These are phyloP conservation scores for Trichosurus vulpecula DNA, from an alignment of 2,797 vertebrate species.

Conservation along the genomic window DNA sequence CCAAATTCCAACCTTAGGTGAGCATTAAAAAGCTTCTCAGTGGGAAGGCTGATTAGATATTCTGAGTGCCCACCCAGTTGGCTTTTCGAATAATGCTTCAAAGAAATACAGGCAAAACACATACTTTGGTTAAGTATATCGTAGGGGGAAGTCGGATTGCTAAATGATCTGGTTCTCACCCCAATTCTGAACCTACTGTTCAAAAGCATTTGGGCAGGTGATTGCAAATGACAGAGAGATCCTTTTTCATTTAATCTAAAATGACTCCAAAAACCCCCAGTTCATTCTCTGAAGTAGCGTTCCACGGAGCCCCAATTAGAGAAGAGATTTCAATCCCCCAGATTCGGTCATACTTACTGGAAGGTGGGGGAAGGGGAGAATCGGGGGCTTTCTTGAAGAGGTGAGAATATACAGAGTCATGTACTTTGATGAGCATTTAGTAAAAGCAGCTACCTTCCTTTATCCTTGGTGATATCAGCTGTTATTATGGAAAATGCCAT, in stretches of 20 bases:
- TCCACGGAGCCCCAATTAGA: constrained; percentile 64
- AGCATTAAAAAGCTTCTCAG: constrained; percentile 60
- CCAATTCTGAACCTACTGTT: constrained; percentile 23
- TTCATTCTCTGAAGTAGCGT: constrained; percentile 60
- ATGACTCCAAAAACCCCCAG: not conserved
- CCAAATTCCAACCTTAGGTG: constrained; percentile 63
- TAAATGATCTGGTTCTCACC: not conserved
- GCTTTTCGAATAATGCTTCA: constrained; percentile 39
- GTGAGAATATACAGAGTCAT: constrained; percentile 53
- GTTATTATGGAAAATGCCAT: constrained; percentile 73
- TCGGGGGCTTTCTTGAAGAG: not conserved
- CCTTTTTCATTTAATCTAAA: constrained; percentile 64
- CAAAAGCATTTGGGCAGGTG: constrained; percentile 52
- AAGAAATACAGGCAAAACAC: constrained; percentile 47
- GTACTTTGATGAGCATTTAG: constrained; percentile 46
- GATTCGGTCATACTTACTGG: not conserved
- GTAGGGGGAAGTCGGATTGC: constrained; percentile 28
- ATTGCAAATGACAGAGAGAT: constrained; percentile 60
- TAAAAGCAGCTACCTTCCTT: constrained; percentile 63
- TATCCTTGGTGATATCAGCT: constrained; percentile 52
- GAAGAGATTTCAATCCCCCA: constrained; percentile 29
- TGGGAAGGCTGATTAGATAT: constrained; percentile 75
- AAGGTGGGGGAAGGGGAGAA: constrained; percentile 36
- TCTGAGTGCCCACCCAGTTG: constrained; percentile 70
- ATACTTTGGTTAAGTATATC: constrained; percentile 46